Percentiles rank a stretch among this genome's conserved stretches.
Conservation (phyloP, 2,888 invertebrate species). For the Cephus runcator region DNA sequence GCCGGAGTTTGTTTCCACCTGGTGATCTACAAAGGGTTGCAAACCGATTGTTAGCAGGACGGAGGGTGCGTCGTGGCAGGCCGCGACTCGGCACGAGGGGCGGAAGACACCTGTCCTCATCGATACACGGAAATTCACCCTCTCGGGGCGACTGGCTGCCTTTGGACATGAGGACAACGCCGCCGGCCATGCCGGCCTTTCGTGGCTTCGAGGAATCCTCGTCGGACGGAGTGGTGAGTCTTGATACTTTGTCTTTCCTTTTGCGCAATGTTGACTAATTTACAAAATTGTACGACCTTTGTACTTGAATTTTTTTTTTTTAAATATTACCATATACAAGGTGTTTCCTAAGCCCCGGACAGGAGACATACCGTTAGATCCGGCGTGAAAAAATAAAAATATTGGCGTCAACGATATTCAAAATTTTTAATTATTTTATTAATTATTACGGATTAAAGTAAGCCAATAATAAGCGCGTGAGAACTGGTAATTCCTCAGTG, state of each 20-base stretch:
- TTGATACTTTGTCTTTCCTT: neutral
- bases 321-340: too few relatives aligned
- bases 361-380: too few relatives aligned
- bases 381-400: too few relatives aligned
- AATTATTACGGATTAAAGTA: too few relatives aligned
- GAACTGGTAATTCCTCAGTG: too few relatives aligned
- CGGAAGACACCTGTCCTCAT: constrained; percentile 49
- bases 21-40: neutral
- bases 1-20: neutral
- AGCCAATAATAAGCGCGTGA: too few relatives aligned
- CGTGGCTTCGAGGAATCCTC: constrained; percentile 59
- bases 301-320: too few relatives aligned
- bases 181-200: constrained; percentile 58
- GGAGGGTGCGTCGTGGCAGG: constrained; percentile 60
- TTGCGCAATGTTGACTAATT: neutral
- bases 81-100: constrained; percentile 60
- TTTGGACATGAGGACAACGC: constrained; percentile 62
- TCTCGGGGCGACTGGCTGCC: constrained; percentile 61
- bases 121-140: constrained; percentile 56
- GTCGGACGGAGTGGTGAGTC: constrained; percentile 59
- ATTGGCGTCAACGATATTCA: too few relatives aligned
- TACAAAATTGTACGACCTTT: too few relatives aligned
- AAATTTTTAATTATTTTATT: too few relatives aligned
- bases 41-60: constrained; percentile 35
- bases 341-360: too few relatives aligned